Evolutionary conservation across 2,888 invertebrate genomes (phyloP).

Genomic region (Lepidonotus clava): DNA sequence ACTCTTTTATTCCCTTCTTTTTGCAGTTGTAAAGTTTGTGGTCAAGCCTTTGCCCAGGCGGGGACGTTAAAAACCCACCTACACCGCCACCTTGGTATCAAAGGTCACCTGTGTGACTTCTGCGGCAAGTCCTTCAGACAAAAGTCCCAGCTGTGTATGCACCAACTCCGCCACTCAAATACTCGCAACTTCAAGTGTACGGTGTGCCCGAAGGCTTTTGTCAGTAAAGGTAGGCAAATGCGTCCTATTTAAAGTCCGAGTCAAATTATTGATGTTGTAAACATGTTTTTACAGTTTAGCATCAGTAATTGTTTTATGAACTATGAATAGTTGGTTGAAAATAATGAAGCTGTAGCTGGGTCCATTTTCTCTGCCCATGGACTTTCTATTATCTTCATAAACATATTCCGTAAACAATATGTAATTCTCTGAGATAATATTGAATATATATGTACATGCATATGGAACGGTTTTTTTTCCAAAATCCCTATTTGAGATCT

Average conservation of each 20-base stretch:
- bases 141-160: constrained; percentile 96
- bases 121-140: constrained; percentile 93
- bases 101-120: constrained; percentile 95
- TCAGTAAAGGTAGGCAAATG: constrained; percentile 77
- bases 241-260: too few relatives aligned
- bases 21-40: constrained; percentile 75
- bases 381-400: too few relatives aligned
- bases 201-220: constrained; percentile 85
- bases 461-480: too few relatives aligned
- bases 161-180: constrained; percentile 98
- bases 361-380: too few relatives aligned
- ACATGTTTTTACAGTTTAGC: too few relatives aligned
- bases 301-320: too few relatives aligned
- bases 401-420: too few relatives aligned
- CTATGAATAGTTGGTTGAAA: too few relatives aligned
- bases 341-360: too few relatives aligned
- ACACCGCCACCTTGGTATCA: constrained; percentile 95
- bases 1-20: constrained; percentile 38
- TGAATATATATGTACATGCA: background rate
- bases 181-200: constrained; percentile 95
- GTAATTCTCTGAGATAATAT: background rate
- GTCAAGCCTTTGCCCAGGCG: constrained; percentile 85
- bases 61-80: constrained; percentile 98
- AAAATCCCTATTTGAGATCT: background rate
- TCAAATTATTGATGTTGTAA: too few relatives aligned